Evolutionary conservation across 1,140 invertebrate species (phyloP).

Genomic region (Leptoteleia sp.): DNA sequence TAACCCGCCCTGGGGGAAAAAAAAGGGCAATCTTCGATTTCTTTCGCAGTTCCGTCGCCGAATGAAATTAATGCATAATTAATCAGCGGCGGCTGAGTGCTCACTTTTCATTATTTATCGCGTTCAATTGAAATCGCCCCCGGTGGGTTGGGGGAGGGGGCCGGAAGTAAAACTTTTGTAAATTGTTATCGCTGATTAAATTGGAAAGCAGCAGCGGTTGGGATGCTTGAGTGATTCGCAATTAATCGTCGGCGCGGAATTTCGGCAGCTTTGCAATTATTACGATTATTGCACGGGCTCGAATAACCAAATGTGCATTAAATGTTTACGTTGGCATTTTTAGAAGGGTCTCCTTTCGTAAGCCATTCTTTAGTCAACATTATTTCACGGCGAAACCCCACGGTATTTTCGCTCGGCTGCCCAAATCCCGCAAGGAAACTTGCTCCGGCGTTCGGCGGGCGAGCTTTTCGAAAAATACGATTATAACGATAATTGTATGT

Average conservation of each 20-base stretch:
- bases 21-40: slow-evolving; percentile 37
- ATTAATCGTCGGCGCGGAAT: too few relatives aligned
- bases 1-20: slow-evolving; percentile 23
- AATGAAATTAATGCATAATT: slow-evolving; percentile 41
- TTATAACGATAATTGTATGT: slow-evolving; percentile 81
- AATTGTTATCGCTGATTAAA: too few relatives aligned
- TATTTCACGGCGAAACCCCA: slow-evolving; percentile 70
- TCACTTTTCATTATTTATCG: too few relatives aligned
- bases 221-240: too few relatives aligned
- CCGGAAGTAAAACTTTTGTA: too few relatives aligned
- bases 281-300: too few relatives aligned
- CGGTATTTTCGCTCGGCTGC: slow-evolving; percentile 73
- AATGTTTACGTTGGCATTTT: slow-evolving; percentile 20
- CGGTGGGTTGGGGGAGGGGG: too few relatives aligned
- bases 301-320: slow-evolving; percentile 4
- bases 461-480: slow-evolving; percentile 78
- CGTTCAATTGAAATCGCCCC: too few relatives aligned
- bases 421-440: slow-evolving; percentile 76
- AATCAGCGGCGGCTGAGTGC: slow-evolving; percentile 15
- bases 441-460: slow-evolving; percentile 65
- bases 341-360: background rate
- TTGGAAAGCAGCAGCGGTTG: too few relatives aligned
- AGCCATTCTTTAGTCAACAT: slow-evolving; percentile 48
- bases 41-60: slow-evolving; percentile 29
- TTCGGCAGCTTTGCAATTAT: too few relatives aligned